Base-by-base conservation (phyloP, 2,888 invertebrate species). In the Ypsolopha sequella region DNA sequence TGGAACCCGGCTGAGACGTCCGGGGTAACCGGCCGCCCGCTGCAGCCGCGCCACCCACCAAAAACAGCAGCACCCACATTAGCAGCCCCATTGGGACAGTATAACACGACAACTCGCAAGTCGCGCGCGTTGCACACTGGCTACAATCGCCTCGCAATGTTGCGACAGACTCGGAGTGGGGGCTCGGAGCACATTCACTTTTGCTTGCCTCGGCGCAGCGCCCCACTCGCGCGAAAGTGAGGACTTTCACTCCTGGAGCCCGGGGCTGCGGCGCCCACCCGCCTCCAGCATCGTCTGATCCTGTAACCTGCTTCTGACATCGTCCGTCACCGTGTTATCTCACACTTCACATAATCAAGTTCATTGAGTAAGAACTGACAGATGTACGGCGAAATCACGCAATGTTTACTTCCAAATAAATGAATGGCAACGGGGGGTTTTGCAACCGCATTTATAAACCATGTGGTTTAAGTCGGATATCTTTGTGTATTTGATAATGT, bases 191-290 rank as follows among this genome's bases (percentile, higher is more conserved):
- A 80, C 82, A 71, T 78, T 82, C 82, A 82, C 82, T 81, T 80
- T 75, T 74, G 78, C 70, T 73, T 73, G 73, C 73, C 65, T 68
- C 54, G 52, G 39, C 48, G 46, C 52, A 41, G 51, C 65, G 74
- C 80, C 80, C 81, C 81, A 76, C 81, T 70, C 38, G 67, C 68
- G 71, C 80, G 82, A 82, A 84, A 84, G 82, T 74, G 70, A 64
- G 65, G 76, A 80, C 84, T 84, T 84, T 81, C 82, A 81, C 81
- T 77, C 39, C 44, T 51, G 51, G 53, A 51, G 53, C 52, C 53
- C 51, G 47, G 50, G 48, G 51, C 44, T 43, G 36, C 52, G 52
- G 52, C 53, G 53, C 39, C 36, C 48, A 51, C 43, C 35, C 41
- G 48, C 24, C 24, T 24, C 24, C 24, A 24, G 24, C 24, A 3